Conservation (phyloP, 2,888 invertebrate species). For the Aporophyla nigra region DNA sequence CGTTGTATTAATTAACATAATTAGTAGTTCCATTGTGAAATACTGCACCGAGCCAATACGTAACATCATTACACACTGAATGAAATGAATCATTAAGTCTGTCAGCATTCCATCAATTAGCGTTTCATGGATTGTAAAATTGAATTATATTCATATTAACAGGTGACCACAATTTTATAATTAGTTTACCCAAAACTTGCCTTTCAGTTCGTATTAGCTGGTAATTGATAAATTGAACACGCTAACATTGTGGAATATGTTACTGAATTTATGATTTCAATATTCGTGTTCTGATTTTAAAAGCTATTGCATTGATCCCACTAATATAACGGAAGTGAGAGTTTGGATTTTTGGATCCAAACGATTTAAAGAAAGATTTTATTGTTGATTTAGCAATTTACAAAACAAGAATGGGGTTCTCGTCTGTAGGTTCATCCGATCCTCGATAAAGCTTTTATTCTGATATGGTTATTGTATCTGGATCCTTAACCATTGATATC, state of each 20-base stretch:
- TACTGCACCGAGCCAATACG: conserved; percentile 70
- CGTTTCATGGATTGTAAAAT: conserved; percentile 69
- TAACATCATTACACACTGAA: conserved; percentile 77
- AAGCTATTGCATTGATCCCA: neutral
- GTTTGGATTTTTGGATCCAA: too few species aligned
- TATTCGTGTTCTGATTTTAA: conserved; percentile 16
- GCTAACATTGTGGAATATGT: conserved; percentile 42
- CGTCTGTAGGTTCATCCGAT: too few species aligned
- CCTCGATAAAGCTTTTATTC: neutral
- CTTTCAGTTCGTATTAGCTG: conserved; percentile 51
- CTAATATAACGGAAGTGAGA: too few species aligned
- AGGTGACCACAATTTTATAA: conserved; percentile 61
- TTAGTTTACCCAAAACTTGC: conserved; percentile 60
- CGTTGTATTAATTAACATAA: conserved; percentile 55
- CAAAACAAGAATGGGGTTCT: neutral
- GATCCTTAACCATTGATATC: too few species aligned
- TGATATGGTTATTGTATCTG: neutral
- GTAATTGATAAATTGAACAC: conserved; percentile 50
- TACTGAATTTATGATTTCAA: conserved; percentile 45
- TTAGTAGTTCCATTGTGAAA: conserved; percentile 54
- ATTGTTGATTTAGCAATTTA: neutral
- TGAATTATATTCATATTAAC: conserved; percentile 61
- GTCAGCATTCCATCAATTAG: conserved; percentile 80
- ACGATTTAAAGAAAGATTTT: too few species aligned
- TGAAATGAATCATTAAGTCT: conserved; percentile 77